phyloP scores from a whole-genome alignment of 1,140 invertebrate species.

The Oncopodura yosiiana region DNA sequence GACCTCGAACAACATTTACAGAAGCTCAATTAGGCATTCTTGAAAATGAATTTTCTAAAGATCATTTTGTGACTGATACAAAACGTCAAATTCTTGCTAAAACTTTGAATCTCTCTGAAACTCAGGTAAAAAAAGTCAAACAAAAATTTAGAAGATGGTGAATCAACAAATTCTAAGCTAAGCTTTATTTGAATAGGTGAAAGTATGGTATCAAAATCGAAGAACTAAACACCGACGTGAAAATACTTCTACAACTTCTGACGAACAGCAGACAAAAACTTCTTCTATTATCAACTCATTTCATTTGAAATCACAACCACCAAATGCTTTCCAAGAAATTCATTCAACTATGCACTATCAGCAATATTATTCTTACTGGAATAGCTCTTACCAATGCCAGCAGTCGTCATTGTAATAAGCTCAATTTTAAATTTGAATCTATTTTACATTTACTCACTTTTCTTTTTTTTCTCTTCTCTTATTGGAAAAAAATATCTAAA shows the following conservation, averaged over 20 bases:
- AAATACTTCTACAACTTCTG: background rate
- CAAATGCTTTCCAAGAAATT: background rate
- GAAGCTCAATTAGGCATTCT: constrained; percentile 9
- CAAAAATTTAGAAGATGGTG: background rate
- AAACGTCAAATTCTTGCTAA: constrained; percentile 9
- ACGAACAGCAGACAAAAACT: background rate
- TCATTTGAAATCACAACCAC: no score
- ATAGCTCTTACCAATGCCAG: background rate
- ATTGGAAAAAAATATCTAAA: no score
- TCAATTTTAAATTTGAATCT: no score
- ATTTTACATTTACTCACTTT: no score
- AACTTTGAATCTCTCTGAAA: constrained; percentile 15
- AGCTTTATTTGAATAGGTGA: constrained; percentile 6
- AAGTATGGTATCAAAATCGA: constrained; percentile 20
- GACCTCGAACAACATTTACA: constrained; percentile 21
- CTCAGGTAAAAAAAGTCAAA: constrained; percentile 10
- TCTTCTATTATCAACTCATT: no score
- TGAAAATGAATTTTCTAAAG: constrained; percentile 17
- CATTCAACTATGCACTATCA: background rate
- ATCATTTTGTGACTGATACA: constrained; percentile 14
- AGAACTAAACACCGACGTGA: constrained; percentile 6
- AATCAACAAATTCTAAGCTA: no score
- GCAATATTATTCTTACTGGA: background rate
- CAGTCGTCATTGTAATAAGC: background rate
- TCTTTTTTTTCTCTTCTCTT: no score